A percentile compares a stretch with the other conserved stretches of the same genome.
These are phyloP conservation scores for Corythaixoides concolor DNA, from an alignment of 2,113 vertebrate species.

Conservation along the genomic window DNA sequence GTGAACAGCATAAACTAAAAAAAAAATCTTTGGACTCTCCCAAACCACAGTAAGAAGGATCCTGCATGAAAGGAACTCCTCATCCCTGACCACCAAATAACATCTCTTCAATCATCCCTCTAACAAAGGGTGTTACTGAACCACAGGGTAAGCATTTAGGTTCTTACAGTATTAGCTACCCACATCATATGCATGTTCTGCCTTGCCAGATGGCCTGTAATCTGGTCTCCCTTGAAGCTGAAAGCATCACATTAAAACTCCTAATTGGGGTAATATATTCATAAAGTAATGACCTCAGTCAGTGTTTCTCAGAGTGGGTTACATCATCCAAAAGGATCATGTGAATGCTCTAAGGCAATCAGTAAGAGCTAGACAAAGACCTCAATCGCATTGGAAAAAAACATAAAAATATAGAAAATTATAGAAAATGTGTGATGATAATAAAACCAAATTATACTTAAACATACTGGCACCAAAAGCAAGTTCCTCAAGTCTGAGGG, in stretches of 20 bases:
- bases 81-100: neutral
- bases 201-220: constrained; percentile 55
- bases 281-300: constrained; percentile 17
- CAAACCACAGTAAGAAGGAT: neutral
- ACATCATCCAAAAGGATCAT: neutral
- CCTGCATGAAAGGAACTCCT: neutral
- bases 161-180: neutral
- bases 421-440: neutral
- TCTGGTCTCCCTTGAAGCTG: constrained; percentile 50
- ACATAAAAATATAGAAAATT: neutral
- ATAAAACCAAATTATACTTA: neutral
- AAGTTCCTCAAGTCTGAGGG: neutral
- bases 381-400: neutral
- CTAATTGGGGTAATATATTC: constrained; percentile 42
- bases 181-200: constrained; percentile 5
- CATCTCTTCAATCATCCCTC: neutral
- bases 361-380: neutral
- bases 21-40: neutral
- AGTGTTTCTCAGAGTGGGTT: neutral
- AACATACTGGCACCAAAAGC: neutral
- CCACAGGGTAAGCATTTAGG: neutral
- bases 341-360: neutral
- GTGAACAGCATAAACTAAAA: neutral
- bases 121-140: neutral
- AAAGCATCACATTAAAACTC: constrained; percentile 31